Percentiles rank a stretch among this genome's conserved stretches.
These are phyloP conservation scores for Nipponacmea schrenckii DNA, from an alignment of 2,888 invertebrate species.

Conservation along the genomic window DNA sequence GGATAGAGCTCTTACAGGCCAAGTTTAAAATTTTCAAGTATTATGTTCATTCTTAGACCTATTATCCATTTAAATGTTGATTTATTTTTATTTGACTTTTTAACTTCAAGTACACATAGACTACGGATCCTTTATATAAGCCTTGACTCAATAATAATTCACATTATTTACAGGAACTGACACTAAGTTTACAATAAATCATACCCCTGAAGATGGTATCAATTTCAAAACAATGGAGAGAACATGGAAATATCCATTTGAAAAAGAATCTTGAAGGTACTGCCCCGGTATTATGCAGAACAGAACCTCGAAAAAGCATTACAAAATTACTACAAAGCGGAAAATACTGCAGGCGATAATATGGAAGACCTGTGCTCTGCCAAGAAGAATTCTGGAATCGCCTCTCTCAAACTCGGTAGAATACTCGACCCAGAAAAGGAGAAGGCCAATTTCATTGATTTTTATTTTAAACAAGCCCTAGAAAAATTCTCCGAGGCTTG, in stretches of 20 bases:
- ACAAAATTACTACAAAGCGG: slow-evolving; percentile 2
- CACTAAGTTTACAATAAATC: neutral
- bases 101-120: too few species aligned
- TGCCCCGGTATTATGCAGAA: slow-evolving; percentile 1
- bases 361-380: slow-evolving; percentile 19
- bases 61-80: too few species aligned
- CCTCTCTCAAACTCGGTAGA: slow-evolving; percentile 22
- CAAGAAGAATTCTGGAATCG: slow-evolving; percentile 25
- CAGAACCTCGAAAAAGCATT: slow-evolving; percentile 5
- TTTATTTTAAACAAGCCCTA: slow-evolving; percentile 27
- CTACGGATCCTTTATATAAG: too few species aligned
- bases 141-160: too few species aligned
- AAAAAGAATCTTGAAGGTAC: slow-evolving; percentile 6
- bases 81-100: too few species aligned
- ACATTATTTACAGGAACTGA: too few species aligned
- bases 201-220: neutral
- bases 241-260: slow-evolving; percentile 5
- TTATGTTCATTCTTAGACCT: too few species aligned
- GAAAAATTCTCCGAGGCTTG: slow-evolving; percentile 21
- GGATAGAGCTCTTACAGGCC: too few species aligned
- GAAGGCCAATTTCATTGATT: neutral
- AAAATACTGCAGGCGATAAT: neutral
- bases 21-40: too few species aligned
- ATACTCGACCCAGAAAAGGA: slow-evolving; percentile 1
- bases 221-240: neutral